Evolutionary conservation across 1,140 invertebrate species (phyloP), one percentile per base, ranked within the genome.

Genomic region (Sitobion miscanthi): DNA sequence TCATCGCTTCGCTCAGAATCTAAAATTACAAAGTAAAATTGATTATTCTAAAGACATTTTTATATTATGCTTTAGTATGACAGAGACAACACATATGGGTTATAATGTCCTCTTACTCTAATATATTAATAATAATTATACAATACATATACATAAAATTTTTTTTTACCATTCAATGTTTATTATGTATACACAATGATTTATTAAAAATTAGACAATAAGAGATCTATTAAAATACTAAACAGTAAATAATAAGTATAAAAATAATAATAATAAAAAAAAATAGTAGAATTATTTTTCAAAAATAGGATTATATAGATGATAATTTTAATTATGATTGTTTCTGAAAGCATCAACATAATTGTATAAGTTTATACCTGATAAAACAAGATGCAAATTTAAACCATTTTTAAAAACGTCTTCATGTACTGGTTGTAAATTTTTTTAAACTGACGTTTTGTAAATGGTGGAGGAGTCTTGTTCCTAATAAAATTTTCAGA

Each of bases 391-490:
- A 88, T 23, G 11, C 23, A 30, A 6, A 52, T 88, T 52, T 88
- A 88, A 88, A 52, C 30, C 5, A 52, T 52, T 86, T 47, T 30
- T 30, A 86, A 86, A 88, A 88, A 54, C 8, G 38, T n/a, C 38
- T 82, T 93, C 85, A 62, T 89, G 52, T 93, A 82, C 47, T 93
- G n/a, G 21, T 88, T 93, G 6, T 89, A 93, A 52, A 93, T 89
- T 93, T 90, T 89, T 87, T 82, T 83, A 54, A 92, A 92, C 47
- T 92, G 77, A 20, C 47, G 77, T 85, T 38, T 92, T 82, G 91
- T 92, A n/a, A 54, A 92, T 25, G 77, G 91, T 54, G 91, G 91
- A 1, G 47, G 30, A 49, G 25, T 92, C 1, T 42, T 83, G 38
- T 83, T 85, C 5, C 7, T 35, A 82, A 83, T 47, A 52, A 38